A percentile compares a stretch with the other conserved stretches of the same genome.
Conservation (phyloP, 2,113 vertebrate genomes). For the Strigops habroptila region DNA sequence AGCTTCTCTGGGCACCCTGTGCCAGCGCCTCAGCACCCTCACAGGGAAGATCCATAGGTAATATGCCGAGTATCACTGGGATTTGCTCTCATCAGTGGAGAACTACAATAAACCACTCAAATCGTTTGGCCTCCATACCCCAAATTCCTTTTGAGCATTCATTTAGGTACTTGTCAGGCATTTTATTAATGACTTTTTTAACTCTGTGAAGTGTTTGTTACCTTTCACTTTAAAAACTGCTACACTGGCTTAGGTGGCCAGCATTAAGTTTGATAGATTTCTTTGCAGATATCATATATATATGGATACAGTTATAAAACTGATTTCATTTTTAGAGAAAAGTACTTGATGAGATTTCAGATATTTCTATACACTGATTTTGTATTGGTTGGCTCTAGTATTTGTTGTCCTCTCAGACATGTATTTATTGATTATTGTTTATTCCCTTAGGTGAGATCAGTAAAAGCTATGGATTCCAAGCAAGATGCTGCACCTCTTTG, state of each 20-base stretch:
- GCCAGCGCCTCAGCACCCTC: background rate
- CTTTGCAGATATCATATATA: background rate
- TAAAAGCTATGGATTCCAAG: background rate
- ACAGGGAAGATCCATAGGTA: background rate
- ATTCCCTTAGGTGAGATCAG: conserved; percentile 21
- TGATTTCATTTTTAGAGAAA: background rate
- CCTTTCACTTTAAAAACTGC: background rate
- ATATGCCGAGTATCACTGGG: background rate
- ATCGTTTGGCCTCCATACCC: background rate
- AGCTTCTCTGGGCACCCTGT: background rate
- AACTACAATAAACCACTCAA: background rate
- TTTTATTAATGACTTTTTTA: background rate
- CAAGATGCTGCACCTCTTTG: background rate
- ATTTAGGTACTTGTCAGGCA: background rate
- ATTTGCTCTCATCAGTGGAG: background rate
- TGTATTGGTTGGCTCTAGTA: background rate
- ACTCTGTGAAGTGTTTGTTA: background rate
- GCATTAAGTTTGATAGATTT: background rate
- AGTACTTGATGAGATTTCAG: background rate
- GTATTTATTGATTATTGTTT: background rate
- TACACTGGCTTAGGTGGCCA: background rate
- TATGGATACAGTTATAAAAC: background rate
- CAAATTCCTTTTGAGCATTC: background rate
- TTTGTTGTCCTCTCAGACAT: background rate
- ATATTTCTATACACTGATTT: background rate